phyloP scores from a whole-genome alignment of 2,888 invertebrate species.

The Agrotis clavis region DNA sequence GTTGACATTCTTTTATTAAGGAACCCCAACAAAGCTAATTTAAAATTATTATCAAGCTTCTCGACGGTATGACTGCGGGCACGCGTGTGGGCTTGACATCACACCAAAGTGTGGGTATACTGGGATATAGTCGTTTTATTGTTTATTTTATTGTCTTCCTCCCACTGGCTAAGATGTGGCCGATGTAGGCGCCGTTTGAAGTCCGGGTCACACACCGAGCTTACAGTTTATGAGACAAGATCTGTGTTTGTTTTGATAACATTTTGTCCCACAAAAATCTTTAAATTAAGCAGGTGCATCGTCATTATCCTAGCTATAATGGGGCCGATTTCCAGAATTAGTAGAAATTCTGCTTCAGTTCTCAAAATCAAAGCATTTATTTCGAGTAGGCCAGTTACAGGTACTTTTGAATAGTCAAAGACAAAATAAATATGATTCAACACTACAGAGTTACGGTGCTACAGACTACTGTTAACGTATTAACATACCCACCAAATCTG shows the following conservation, averaged over 20 bases:
- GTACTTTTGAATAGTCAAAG: no score
- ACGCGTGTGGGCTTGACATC: slow-evolving; percentile 34
- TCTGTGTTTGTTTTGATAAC: slow-evolving; percentile 7
- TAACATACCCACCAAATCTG: no score
- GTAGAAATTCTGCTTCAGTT: no score
- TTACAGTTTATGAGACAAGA: slow-evolving; percentile 12
- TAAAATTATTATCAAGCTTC: slow-evolving; percentile 10
- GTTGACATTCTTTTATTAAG: no score
- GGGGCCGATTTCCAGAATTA: not conserved
- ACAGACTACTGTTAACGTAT: no score
- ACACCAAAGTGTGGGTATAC: slow-evolving; percentile 46
- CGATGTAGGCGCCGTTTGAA: slow-evolving; percentile 49
- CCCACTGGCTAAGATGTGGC: slow-evolving; percentile 51
- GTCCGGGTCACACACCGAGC: slow-evolving; percentile 42
- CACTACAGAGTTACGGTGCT: no score
- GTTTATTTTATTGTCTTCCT: slow-evolving; percentile 40
- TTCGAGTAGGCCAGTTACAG: no score
- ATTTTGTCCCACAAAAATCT: no score
- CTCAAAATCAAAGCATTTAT: no score
- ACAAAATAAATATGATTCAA: no score
- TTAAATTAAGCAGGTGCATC: no score
- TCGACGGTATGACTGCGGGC: slow-evolving; percentile 27
- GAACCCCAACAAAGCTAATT: not conserved
- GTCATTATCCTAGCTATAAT: not conserved
- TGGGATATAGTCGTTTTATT: slow-evolving; percentile 36